Conservation (phyloP, 2,888 invertebrate species). For the Nasonovia ribisnigri region DNA sequence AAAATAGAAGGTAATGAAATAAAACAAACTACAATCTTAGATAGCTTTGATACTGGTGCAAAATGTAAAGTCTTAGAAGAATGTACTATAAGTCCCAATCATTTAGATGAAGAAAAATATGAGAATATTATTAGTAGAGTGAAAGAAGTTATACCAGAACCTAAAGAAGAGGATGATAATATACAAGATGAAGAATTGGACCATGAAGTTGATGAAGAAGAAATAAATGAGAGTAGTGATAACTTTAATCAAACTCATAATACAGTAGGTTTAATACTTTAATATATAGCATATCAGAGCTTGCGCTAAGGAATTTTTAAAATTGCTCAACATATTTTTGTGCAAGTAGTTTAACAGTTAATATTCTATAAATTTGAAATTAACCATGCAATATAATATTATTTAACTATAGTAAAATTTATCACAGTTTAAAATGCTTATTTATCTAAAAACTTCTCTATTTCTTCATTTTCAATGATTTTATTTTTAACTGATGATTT, state of each 20-base stretch:
- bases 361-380: too few species aligned
- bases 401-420: not conserved
- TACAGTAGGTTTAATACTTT: slow-evolving; percentile 42
- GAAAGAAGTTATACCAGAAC: not conserved
- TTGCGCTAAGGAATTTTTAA: not conserved
- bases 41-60: slow-evolving; percentile 43
- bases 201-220: slow-evolving; percentile 61
- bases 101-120: slow-evolving; percentile 60
- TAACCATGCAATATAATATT: too few species aligned
- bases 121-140: not conserved
- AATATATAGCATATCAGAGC: not conserved
- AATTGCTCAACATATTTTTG: not conserved
- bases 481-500: not conserved
- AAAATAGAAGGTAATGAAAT: slow-evolving; percentile 68
- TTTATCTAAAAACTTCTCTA: not conserved
- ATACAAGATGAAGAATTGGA: slow-evolving; percentile 62
- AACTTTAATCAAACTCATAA: slow-evolving; percentile 29
- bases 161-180: slow-evolving; percentile 37
- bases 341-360: not conserved
- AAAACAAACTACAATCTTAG: slow-evolving; percentile 69
- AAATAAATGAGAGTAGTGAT: not conserved
- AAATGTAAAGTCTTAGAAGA: slow-evolving; percentile 27
- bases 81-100: slow-evolving; percentile 31
- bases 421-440: not conserved
- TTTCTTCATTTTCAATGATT: not conserved